These are phyloP conservation scores for Rhodeus uyekii DNA, from an alignment of 2,797 vertebrate genomes.

Conservation along the genomic window DNA sequence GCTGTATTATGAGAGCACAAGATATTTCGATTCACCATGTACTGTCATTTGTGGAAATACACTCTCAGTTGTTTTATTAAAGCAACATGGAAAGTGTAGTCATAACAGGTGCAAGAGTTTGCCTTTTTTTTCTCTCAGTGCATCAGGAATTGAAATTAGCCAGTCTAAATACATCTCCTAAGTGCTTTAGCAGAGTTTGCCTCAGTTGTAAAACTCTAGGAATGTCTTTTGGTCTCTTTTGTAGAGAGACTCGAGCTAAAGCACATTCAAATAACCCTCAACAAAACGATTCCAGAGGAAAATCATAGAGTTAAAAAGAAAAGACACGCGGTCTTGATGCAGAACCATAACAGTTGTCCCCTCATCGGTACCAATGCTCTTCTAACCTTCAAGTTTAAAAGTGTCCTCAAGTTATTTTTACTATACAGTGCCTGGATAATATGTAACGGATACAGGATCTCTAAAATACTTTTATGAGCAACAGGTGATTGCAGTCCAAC, in stretches of 20 bases:
- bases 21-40: not conserved
- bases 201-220: constrained; percentile 40
- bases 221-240: constrained; percentile 35
- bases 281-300: constrained; percentile 41
- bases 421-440: constrained; percentile 27
- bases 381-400: constrained; percentile 43
- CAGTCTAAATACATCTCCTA: constrained; percentile 44
- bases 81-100: constrained; percentile 21
- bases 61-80: constrained; percentile 29
- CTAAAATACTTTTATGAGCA: constrained; percentile 55
- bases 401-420: constrained; percentile 40
- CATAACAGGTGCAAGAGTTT: constrained; percentile 42
- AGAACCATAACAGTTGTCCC: constrained; percentile 22
- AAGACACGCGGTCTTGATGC: not conserved
- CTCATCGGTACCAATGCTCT: constrained; percentile 32
- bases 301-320: constrained; percentile 45
- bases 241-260: constrained; percentile 12
- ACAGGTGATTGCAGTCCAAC: constrained; percentile 53
- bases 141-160: constrained; percentile 54
- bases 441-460: constrained; percentile 50
- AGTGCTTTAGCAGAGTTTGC: constrained; percentile 54
- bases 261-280: constrained; percentile 34
- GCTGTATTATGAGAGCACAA: not conserved
- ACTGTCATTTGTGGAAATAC: not conserved
- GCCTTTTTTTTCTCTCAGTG: constrained; percentile 3